A percentile compares a stretch with the other conserved stretches of the same genome.
phyloP scores from a whole-genome alignment of 30 jellyfish, hydroid and myxozoan species.

The Hydractinia symbiolongicarpus region DNA sequence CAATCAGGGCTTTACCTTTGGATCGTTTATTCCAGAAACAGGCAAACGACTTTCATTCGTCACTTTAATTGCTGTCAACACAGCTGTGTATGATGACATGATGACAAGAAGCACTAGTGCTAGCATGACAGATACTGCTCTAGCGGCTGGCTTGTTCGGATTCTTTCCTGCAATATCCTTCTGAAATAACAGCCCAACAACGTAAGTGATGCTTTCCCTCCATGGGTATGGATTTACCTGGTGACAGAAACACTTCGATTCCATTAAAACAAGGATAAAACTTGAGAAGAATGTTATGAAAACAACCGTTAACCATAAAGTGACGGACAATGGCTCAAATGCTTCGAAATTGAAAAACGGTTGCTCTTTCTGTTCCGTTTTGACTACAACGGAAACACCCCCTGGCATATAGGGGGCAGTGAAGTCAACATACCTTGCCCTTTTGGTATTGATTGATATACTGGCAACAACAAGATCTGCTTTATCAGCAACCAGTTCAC shows the following conservation, averaged over 20 bases:
- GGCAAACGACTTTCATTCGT: not conserved
- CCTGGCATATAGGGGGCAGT: constrained; percentile 13
- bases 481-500: constrained; percentile 46
- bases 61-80: constrained; percentile 13
- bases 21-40: constrained; percentile 1
- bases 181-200: constrained; percentile 10
- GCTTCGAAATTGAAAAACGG: constrained; percentile 8
- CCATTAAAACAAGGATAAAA: not conserved
- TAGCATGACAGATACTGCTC: not conserved
- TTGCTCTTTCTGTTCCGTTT: not conserved
- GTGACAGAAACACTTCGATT: not conserved
- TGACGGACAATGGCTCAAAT: not conserved
- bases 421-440: constrained; percentile 49
- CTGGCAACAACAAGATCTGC: constrained; percentile 80
- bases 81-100: constrained; percentile 6
- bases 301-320: not conserved
- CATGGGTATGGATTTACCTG: not conserved
- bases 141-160: not conserved
- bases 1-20: not conserved
- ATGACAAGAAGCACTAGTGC: not conserved
- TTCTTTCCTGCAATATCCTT: constrained; percentile 5
- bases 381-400: not conserved
- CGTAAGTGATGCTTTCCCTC: constrained; percentile 1
- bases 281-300: not conserved
- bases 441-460: constrained; percentile 31